Evolutionary conservation across 2,113 vertebrate genomes (phyloP).

Genomic region (Anguilla rostrata): DNA sequence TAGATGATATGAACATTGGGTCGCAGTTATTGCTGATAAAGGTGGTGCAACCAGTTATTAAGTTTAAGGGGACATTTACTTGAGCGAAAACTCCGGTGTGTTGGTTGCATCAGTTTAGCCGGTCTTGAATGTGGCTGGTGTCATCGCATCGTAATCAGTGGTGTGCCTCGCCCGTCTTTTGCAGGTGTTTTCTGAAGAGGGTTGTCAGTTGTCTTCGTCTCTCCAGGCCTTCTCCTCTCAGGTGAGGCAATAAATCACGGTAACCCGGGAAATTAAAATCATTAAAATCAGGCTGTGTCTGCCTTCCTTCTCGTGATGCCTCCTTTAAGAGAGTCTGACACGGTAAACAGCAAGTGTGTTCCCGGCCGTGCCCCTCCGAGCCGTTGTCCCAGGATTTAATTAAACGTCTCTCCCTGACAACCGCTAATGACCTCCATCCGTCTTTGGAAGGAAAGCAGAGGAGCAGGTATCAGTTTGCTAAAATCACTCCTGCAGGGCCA

Average conservation of each 20-base stretch:
- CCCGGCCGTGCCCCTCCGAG: constrained; percentile 25
- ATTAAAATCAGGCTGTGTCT: constrained; percentile 40
- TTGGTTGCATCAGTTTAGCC: neutral
- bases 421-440: constrained; percentile 60
- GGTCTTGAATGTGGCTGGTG: neutral
- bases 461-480: constrained; percentile 35
- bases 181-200: constrained; percentile 88
- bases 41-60: too few species aligned
- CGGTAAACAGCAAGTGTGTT: constrained; percentile 20
- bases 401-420: constrained; percentile 57
- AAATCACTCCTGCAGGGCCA: constrained; percentile 14
- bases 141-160: neutral
- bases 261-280: constrained; percentile 61
- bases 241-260: constrained; percentile 73
- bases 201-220: constrained; percentile 84
- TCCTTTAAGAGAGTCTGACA: constrained; percentile 6
- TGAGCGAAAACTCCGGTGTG: neutral
- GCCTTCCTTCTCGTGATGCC: constrained; percentile 35
- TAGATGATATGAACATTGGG: too few species aligned
- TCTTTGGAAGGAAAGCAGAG: constrained; percentile 43
- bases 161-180: constrained; percentile 10
- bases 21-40: too few species aligned
- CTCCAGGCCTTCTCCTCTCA: constrained; percentile 82
- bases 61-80: neutral
- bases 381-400: constrained; percentile 55